A percentile compares a stretch with the other conserved stretches of the same genome.
These are phyloP conservation scores for Lophius americanus DNA, from an alignment of 2,797 vertebrate species.

Conservation along the genomic window DNA sequence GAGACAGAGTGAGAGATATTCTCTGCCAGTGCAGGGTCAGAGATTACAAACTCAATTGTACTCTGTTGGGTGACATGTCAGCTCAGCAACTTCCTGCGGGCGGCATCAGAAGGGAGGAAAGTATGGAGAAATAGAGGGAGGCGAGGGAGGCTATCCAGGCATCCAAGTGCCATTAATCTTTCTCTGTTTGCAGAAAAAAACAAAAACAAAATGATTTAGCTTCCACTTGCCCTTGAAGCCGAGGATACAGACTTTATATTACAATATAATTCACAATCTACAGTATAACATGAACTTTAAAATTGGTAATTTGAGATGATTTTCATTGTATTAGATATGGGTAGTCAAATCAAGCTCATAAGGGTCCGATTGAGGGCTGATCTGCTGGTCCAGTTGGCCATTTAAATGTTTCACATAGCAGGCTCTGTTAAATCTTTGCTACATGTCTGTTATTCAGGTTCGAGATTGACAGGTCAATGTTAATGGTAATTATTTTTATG, in stretches of 20 bases:
- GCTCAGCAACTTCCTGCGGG: constrained; percentile 74
- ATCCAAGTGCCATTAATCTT: constrained; percentile 65
- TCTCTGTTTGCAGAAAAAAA: constrained; percentile 46
- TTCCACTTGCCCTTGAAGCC: constrained; percentile 19
- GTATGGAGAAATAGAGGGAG: constrained; percentile 44
- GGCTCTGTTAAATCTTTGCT: neutral
- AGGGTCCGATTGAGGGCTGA: neutral
- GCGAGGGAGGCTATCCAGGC: constrained; percentile 32
- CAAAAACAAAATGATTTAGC: constrained; percentile 3
- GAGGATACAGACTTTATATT: neutral
- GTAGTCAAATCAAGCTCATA: neutral
- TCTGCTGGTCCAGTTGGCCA: neutral
- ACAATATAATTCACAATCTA: too few relatives aligned
- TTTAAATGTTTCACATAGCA: too few relatives aligned
- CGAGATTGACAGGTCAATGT: too few relatives aligned
- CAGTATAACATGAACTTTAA: too few relatives aligned
- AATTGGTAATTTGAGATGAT: constrained; percentile 1
- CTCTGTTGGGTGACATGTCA: constrained; percentile 67
- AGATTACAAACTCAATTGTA: constrained; percentile 78
- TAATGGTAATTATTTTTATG: too few relatives aligned
- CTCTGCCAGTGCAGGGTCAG: constrained; percentile 70
- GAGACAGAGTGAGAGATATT: constrained; percentile 47
- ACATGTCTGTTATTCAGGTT: neutral
- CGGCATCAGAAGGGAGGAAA: constrained; percentile 59
- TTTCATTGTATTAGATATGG: neutral